Evolutionary conservation across 2,888 invertebrate genomes (phyloP).

Genomic region (Plagiodera versicolora): DNA sequence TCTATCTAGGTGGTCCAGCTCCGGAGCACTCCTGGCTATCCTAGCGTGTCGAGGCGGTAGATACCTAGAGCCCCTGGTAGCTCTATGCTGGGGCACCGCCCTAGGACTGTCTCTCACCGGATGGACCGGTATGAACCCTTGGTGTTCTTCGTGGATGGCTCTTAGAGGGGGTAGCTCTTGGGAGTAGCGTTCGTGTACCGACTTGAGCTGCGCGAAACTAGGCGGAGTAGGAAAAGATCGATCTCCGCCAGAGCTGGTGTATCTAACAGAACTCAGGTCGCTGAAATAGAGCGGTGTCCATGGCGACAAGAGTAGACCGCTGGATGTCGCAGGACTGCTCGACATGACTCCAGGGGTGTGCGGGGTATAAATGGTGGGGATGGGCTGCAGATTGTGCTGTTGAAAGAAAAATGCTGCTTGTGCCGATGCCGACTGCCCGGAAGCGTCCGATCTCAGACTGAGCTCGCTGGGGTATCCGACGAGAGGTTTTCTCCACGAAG

Average conservation of each 20-base stretch:
- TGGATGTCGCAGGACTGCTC: conserved; percentile 68
- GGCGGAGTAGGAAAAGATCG: conserved; percentile 74
- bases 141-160: conserved; percentile 73
- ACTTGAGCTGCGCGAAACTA: conserved; percentile 66
- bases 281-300: conserved; percentile 80
- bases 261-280: conserved; percentile 84
- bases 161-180: conserved; percentile 72
- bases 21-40: conserved; percentile 68
- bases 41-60: conserved; percentile 68
- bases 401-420: conserved; percentile 41
- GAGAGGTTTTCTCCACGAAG: conserved; percentile 67
- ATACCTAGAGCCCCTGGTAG: conserved; percentile 66
- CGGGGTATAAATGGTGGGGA: conserved; percentile 52
- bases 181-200: conserved; percentile 69
- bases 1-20: conserved; percentile 70
- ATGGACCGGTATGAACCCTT: conserved; percentile 64
- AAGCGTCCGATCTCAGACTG: conserved; percentile 62
- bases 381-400: conserved; percentile 43
- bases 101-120: conserved; percentile 66
- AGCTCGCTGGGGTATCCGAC: conserved; percentile 68
- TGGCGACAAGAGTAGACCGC: conserved; percentile 61
- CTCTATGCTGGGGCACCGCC: conserved; percentile 45
- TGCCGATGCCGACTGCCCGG: conserved; percentile 60
- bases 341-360: conserved; percentile 63
- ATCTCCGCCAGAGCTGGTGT: conserved; percentile 74